These are phyloP conservation scores for Pantala flavescens DNA, from an alignment of 1,140 invertebrate genomes.

Conservation along the genomic window DNA sequence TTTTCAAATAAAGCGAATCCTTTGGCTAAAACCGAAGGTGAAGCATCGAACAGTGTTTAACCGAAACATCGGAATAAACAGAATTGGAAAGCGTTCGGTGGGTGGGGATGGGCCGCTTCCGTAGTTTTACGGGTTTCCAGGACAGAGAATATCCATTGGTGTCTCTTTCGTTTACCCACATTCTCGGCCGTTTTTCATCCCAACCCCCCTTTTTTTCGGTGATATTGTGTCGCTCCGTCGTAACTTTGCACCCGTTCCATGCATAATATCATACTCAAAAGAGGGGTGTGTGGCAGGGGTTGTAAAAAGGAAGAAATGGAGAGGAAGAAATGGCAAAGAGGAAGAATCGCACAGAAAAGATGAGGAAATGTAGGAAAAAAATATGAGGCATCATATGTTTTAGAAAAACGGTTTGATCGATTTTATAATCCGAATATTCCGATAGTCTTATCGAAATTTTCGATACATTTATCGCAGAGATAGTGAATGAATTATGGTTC, in stretches of 20 bases:
- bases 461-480: no score
- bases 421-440: no score
- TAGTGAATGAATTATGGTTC: no score
- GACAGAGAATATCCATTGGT: not conserved
- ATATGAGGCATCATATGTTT: no score
- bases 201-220: not conserved
- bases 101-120: not conserved
- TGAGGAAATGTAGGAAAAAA: not conserved
- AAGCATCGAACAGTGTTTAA: no score
- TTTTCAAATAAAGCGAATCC: no score
- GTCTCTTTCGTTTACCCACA: not conserved
- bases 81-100: not conserved
- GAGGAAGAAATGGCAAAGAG: not conserved
- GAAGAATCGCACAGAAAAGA: not conserved
- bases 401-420: no score
- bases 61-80: not conserved
- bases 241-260: constrained; percentile 5
- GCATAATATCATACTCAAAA: not conserved
- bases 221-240: not conserved
- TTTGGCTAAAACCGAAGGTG: no score
- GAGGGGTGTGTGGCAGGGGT: not conserved
- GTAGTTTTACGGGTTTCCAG: not conserved
- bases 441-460: no score
- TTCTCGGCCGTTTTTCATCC: not conserved
- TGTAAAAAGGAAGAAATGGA: not conserved